A percentile compares a stretch with the other conserved stretches of the same genome.
These are phyloP conservation scores for Sciurus niger DNA, from an alignment of 2,113 vertebrate species.

Conservation along the genomic window DNA sequence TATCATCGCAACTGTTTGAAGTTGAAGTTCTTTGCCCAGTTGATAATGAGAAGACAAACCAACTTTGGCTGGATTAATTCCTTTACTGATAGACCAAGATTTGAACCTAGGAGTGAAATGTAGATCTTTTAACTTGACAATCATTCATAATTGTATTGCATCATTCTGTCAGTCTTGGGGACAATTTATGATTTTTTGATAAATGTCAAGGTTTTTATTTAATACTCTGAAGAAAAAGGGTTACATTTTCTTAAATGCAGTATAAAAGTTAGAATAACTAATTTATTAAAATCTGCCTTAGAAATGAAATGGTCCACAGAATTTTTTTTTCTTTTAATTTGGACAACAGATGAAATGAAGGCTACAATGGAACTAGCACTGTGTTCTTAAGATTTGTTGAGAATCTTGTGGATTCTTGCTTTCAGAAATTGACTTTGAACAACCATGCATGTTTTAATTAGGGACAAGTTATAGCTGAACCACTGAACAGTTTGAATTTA, in stretches of 20 bases:
- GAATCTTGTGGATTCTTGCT: slow-evolving; percentile 4
- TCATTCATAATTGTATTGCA: background rate
- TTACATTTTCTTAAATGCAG: background rate
- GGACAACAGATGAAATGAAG: background rate
- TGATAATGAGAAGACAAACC: background rate
- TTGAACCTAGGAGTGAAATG: background rate
- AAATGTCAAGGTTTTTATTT: background rate
- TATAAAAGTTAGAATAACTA: background rate
- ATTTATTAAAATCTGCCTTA: background rate
- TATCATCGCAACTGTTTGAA: background rate
- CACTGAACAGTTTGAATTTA: slow-evolving; percentile 52
- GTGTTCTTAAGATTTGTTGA: background rate
- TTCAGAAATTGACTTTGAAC: slow-evolving; percentile 60
- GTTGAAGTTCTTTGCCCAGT: background rate
- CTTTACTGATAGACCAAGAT: background rate
- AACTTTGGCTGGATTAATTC: background rate
- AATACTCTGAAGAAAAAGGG: background rate
- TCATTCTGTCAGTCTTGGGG: background rate
- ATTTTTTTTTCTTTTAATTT: background rate
- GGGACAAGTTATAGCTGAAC: slow-evolving; percentile 55
- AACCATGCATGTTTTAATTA: slow-evolving; percentile 70
- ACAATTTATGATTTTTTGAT: background rate
- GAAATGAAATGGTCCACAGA: background rate
- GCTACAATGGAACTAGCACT: background rate
- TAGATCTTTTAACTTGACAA: background rate